These are phyloP conservation scores for Dichetophora obliterata DNA, from an alignment of 2,888 invertebrate species.

Conservation along the genomic window DNA sequence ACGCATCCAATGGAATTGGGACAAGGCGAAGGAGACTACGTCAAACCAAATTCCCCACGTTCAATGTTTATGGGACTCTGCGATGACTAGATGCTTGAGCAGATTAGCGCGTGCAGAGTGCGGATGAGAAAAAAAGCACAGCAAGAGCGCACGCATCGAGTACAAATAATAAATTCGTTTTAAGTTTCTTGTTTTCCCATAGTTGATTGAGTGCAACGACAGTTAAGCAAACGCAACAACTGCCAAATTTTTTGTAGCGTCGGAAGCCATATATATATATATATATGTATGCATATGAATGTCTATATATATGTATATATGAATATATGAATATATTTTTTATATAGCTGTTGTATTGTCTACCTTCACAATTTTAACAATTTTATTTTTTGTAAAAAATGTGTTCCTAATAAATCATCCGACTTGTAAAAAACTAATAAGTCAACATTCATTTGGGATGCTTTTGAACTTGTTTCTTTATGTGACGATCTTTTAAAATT, in stretches of 20 bases:
- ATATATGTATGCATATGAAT: slow-evolving; percentile 29
- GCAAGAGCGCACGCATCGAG: slow-evolving; percentile 20
- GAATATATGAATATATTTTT: slow-evolving; percentile 29
- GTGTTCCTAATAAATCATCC: slow-evolving; percentile 42
- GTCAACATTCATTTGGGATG: too few relatives aligned
- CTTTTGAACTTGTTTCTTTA: too few relatives aligned
- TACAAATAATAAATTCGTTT: slow-evolving; percentile 15
- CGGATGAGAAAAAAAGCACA: slow-evolving; percentile 15
- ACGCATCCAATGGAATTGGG: slow-evolving; percentile 34
- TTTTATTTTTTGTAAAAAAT: slow-evolving; percentile 46
- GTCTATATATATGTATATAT: not conserved
- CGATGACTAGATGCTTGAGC: slow-evolving; percentile 43
- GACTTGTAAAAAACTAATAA: slow-evolving; percentile 44
- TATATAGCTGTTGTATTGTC: slow-evolving; percentile 37
- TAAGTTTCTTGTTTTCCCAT: slow-evolving; percentile 32
- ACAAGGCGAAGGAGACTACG: slow-evolving; percentile 36
- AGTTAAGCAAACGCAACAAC: slow-evolving; percentile 25
- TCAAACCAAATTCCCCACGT: slow-evolving; percentile 47
- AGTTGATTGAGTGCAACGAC: slow-evolving; percentile 33
- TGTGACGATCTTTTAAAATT: too few relatives aligned
- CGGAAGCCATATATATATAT: slow-evolving; percentile 31
- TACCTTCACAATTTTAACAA: slow-evolving; percentile 41
- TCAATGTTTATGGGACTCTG: slow-evolving; percentile 52
- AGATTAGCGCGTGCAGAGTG: not conserved
- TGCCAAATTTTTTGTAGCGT: slow-evolving; percentile 46